phyloP scores from a whole-genome alignment of 2,797 vertebrate species.

The Botia almorhae region DNA sequence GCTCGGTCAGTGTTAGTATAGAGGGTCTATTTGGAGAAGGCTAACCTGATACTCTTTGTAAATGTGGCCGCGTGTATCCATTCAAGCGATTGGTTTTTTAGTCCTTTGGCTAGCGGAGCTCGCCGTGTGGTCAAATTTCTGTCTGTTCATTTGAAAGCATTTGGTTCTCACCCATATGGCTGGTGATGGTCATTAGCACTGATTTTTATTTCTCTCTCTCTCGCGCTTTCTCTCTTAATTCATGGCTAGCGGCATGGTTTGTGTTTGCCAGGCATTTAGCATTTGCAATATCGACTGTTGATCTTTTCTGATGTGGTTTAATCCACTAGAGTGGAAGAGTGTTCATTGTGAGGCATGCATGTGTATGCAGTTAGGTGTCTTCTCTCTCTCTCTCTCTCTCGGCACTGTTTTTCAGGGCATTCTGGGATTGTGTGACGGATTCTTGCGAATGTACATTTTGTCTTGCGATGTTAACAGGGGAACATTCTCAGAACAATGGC shows the following conservation, averaged over 20 bases:
- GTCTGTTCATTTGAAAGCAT: constrained; percentile 20
- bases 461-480: neutral
- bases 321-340: constrained; percentile 36
- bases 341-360: neutral
- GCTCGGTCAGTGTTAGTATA: neutral
- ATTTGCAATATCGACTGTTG: constrained; percentile 41
- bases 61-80: neutral
- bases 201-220: constrained; percentile 21
- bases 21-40: constrained; percentile 11
- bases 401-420: neutral
- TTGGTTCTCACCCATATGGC: constrained; percentile 17
- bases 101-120: constrained; percentile 24
- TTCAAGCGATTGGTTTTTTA: neutral
- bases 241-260: neutral
- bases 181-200: constrained; percentile 17
- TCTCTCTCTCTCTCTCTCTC: neutral
- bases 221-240: constrained; percentile 1
- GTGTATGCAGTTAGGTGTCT: constrained; percentile 6
- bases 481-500: too few relatives aligned
- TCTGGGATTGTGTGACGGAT: neutral
- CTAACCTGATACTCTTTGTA: constrained; percentile 9
- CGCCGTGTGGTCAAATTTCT: neutral
- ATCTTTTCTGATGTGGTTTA: constrained; percentile 52
- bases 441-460: too few relatives aligned
- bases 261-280: constrained; percentile 27